Percentiles rank a stretch among this genome's conserved stretches.
Evolutionary conservation across 2,113 vertebrate genomes (phyloP).

Genomic region (Pseudois nayaur): DNA sequence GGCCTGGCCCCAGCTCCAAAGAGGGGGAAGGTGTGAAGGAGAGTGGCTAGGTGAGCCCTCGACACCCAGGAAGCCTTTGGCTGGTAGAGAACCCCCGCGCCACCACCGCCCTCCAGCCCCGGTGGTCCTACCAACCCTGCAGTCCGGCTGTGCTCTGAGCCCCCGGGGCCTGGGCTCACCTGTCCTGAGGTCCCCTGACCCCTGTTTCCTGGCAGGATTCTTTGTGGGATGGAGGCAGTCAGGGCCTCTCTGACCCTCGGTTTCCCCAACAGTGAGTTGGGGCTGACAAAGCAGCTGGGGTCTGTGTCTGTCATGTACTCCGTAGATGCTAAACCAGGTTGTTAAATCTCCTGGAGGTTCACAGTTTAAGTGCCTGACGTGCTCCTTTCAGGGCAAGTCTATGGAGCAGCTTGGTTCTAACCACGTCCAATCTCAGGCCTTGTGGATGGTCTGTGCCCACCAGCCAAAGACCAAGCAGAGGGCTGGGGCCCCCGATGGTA

Average conservation of each 20-base stretch:
- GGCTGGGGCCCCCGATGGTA: accelerated
- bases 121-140: not conserved
- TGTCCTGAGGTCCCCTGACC: too few relatives aligned
- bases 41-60: not conserved
- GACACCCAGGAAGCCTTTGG: not conserved
- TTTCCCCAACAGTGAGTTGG: not conserved
- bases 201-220: not conserved
- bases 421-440: accelerated
- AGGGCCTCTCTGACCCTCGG: accelerated
- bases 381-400: too few relatives aligned
- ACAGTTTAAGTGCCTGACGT: accelerated
- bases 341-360: too few relatives aligned
- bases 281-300: not conserved
- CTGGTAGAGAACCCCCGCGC: accelerated
- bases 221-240: not conserved
- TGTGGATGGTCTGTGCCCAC: not conserved
- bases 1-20: not conserved
- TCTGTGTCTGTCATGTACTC: accelerated
- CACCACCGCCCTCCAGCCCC: accelerated
- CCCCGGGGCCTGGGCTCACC: accelerated
- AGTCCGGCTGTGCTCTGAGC: accelerated
- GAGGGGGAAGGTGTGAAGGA: not conserved
- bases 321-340: accelerated
- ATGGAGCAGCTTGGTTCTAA: accelerated
- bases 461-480: not conserved